These are phyloP conservation scores for Cygnus buccinator DNA, from an alignment of 2,113 vertebrate genomes.

Conservation along the genomic window DNA sequence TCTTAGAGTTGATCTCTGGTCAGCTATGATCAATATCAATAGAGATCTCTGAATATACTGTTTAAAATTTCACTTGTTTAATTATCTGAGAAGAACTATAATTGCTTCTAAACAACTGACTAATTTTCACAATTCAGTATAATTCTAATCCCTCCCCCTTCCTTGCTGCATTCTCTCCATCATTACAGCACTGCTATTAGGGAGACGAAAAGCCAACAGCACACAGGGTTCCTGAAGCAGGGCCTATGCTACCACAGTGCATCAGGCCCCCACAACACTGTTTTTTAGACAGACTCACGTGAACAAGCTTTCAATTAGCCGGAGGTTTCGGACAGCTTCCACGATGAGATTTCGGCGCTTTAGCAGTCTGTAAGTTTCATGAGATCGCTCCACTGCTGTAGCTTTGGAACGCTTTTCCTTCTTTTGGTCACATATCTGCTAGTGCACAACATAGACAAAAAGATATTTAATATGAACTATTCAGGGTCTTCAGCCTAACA, in stretches of 20 bases:
- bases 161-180: background rate
- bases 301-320: conserved; percentile 90
- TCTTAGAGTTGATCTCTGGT: background rate
- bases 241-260: too few species aligned
- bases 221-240: background rate
- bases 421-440: conserved; percentile 40
- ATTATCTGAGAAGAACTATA: background rate
- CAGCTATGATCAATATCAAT: background rate
- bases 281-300: conserved; percentile 77
- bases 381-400: conserved; percentile 63
- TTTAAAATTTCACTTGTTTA: background rate
- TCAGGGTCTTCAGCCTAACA: fast-evolving
- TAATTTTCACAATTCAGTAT: background rate
- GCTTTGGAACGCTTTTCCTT: conserved; percentile 25
- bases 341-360: conserved; percentile 94
- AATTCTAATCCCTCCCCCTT: background rate
- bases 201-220: background rate
- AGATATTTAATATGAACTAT: background rate
- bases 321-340: conserved; percentile 86
- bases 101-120: background rate
- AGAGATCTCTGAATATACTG: fast-evolving
- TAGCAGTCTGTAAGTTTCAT: conserved; percentile 89
- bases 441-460: background rate
- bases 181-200: background rate
- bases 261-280: fast-evolving